Conservation (phyloP, 2,113 vertebrate genomes). For the Sinocyclocheilus rhinocerous region DNA sequence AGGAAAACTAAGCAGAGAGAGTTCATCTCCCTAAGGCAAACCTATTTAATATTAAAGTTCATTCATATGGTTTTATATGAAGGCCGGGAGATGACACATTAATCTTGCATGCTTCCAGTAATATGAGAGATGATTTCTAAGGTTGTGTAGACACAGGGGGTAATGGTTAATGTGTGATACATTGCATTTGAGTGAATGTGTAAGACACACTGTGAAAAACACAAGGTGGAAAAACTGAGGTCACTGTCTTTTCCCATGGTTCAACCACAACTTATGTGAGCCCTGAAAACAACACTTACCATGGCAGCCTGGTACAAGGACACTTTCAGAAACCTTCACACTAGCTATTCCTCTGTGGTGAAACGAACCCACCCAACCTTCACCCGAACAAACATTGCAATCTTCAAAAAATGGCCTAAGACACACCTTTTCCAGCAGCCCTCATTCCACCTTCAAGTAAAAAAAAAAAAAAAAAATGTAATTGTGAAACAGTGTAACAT, state of each 20-base stretch:
- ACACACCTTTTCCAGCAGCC: background rate
- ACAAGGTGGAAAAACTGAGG: conserved; percentile 24
- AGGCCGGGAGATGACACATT: conserved; percentile 65
- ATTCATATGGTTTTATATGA: conserved; percentile 71
- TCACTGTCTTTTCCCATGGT: conserved; percentile 29
- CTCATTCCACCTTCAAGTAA: too few species aligned
- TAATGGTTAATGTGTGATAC: conserved; percentile 39
- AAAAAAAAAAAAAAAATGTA: background rate
- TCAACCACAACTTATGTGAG: conserved; percentile 12
- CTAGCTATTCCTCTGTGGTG: conserved; percentile 5
- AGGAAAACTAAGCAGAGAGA: conserved; percentile 62
- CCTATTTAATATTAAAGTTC: conserved; percentile 75
- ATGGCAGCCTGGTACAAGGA: conserved; percentile 11
- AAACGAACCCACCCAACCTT: conserved; percentile 17
- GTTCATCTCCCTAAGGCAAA: conserved; percentile 71
- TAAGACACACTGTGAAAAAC: conserved; percentile 25
- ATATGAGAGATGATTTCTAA: conserved; percentile 71
- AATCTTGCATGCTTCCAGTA: conserved; percentile 66
- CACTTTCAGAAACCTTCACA: conserved; percentile 23
- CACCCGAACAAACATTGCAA: background rate
- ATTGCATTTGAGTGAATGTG: conserved; percentile 26
- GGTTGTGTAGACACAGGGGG: conserved; percentile 50
- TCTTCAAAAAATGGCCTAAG: background rate
- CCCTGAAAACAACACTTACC: background rate
- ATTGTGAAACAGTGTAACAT: background rate